Evolutionary conservation across 1,140 invertebrate genomes (phyloP), one percentile per base, ranked within the genome.

Genomic region (Homalodisca vitripennis): DNA sequence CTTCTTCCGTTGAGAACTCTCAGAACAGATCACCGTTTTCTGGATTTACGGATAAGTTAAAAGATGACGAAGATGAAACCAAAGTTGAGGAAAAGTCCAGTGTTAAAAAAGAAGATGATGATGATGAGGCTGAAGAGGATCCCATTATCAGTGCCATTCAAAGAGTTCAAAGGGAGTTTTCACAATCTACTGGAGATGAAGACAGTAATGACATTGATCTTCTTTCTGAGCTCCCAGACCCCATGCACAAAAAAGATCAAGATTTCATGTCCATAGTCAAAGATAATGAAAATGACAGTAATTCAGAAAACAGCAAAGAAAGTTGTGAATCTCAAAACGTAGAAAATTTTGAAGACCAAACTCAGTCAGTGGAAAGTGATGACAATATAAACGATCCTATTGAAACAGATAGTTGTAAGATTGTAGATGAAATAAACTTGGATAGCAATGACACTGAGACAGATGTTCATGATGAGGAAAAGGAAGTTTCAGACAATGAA

Each of bases 121-220:
- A 84, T 71, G 81, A 82, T 46, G n/a, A n/a, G n/a, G n/a, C n/a
- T n/a, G 84, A 85, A 31, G 84, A 86, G 74, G 84, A 86, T 70
- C 77, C 80, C 1, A 83, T 84, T 41, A 80, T 82, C 75, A 79
- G 80, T 20, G 76, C 80, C 13, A 83, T 83, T 46, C 80, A 84
- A 73, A 76, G 79, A 47, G 78, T 78, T 17, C 48, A 51, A 22
- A 51, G 48, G n/a, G 48, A 14, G 22, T 81, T 80, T 47, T 76
- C 75, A 60, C 79, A 77, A 63, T 74, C 74, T 69, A 75, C 79
- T 22, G 78, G 75, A 64, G 79, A 78, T 27, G 81, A 82, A 70
- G 55, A 60, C 27, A 60, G 55, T 30, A 60, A 60, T 29, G 55
- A 60, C 26, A 60, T 60, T 60, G 55, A 60, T 60, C 26, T 60